phyloP scores from a whole-genome alignment of 2,113 vertebrate species.

The Orthonyx spaldingii region DNA sequence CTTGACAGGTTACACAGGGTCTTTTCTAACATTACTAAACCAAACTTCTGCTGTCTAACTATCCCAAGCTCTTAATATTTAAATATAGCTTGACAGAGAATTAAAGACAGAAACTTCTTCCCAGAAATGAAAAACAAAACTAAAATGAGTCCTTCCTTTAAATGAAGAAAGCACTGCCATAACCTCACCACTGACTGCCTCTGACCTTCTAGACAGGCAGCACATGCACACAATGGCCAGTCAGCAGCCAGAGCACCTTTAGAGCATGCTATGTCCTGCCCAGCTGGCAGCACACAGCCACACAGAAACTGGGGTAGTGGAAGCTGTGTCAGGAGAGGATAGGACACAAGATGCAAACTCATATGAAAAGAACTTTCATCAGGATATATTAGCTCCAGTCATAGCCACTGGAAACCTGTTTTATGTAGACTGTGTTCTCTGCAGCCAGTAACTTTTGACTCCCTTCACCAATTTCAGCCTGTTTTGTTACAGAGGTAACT shows the following conservation, averaged over 20 bases:
- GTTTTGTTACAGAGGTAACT: background rate
- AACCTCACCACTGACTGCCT: background rate
- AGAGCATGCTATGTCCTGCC: fast-evolving
- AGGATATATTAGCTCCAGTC: background rate
- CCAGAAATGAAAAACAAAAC: background rate
- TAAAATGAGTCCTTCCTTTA: background rate
- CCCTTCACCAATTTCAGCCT: background rate
- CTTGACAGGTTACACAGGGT: background rate
- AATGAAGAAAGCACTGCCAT: background rate
- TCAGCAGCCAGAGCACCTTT: background rate
- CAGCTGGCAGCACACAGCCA: background rate
- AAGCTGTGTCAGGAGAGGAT: background rate
- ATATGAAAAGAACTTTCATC: background rate
- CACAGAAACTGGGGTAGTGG: background rate
- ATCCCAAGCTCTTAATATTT: background rate
- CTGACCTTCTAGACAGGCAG: background rate
- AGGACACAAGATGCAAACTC: background rate
- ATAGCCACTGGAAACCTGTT: background rate
- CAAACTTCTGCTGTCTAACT: background rate
- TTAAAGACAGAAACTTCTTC: background rate
- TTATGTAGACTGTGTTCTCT: background rate
- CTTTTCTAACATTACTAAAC: background rate
- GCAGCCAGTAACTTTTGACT: background rate
- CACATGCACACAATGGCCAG: fast-evolving
- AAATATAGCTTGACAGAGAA: background rate